Evolutionary conservation across 2,797 vertebrate genomes (phyloP).

Genomic region (Rhinella marina): DNA sequence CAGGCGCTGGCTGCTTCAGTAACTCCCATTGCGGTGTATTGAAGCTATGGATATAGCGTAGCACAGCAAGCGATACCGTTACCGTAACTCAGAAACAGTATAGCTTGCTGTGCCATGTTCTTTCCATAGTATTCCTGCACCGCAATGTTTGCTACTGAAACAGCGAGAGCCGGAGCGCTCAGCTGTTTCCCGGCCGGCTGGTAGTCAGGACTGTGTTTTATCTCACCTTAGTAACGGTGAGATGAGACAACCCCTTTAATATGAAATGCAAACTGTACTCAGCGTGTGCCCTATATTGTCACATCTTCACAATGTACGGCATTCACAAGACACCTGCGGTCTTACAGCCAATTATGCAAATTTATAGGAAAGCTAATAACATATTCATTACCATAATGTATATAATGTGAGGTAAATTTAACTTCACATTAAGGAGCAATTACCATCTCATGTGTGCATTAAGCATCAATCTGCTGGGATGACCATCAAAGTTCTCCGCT

Average conservation of each 20-base stretch:
- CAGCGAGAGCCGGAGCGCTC: too few species aligned
- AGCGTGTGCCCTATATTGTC: background rate
- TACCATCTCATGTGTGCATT: background rate
- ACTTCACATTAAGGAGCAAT: background rate
- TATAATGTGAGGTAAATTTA: conserved; percentile 1
- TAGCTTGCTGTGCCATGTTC: too few species aligned
- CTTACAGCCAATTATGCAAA: background rate
- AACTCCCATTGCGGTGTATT: too few species aligned
- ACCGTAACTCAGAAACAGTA: too few species aligned
- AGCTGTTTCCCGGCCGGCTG: too few species aligned
- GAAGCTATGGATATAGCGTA: too few species aligned
- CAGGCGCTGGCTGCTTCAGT: too few species aligned
- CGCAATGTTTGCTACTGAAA: too few species aligned
- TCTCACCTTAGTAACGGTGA: too few species aligned
- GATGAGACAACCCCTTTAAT: background rate
- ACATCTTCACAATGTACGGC: background rate
- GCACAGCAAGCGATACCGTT: too few species aligned
- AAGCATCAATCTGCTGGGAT: background rate
- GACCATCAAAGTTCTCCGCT: background rate
- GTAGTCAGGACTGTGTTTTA: too few species aligned
- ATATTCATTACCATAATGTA: background rate
- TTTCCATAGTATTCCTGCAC: too few species aligned
- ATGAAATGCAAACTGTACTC: background rate
- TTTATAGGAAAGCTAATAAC: background rate
- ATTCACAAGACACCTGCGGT: background rate